phyloP scores from a whole-genome alignment of 1,140 invertebrate genomes.

The Varroa destructor region DNA sequence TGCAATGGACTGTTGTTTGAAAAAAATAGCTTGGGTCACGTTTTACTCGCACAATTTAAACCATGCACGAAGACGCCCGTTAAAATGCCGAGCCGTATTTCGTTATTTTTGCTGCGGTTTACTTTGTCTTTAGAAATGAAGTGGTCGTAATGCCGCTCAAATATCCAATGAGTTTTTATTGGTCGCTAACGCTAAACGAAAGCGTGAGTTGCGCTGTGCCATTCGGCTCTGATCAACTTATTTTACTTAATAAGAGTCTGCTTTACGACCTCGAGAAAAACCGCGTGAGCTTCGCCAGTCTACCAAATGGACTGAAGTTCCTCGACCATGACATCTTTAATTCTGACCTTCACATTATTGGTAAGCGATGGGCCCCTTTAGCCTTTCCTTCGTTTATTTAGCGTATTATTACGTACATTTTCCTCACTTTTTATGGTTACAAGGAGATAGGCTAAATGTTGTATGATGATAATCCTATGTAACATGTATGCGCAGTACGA shows the following conservation, averaged over 20 bases:
- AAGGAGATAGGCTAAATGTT: not conserved
- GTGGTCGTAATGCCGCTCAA: not conserved
- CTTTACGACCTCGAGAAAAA: not conserved
- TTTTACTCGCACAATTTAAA: too few relatives aligned
- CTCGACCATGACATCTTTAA: not conserved
- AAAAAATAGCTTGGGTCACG: too few relatives aligned
- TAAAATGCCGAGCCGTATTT: too few relatives aligned
- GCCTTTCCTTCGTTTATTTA: too few relatives aligned
- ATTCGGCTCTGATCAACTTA: not conserved
- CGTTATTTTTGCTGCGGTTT: not conserved
- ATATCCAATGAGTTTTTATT: not conserved
- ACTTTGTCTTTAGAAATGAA: not conserved
- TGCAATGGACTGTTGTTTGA: too few relatives aligned
- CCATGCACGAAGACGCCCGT: too few relatives aligned
- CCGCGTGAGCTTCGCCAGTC: not conserved
- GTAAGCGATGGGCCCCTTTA: not conserved
- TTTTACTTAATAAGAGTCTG: conserved; percentile 3
- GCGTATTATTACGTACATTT: too few relatives aligned
- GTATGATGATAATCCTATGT: not conserved
- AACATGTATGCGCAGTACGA: not conserved
- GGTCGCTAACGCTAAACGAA: not conserved
- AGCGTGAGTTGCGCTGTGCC: not conserved
- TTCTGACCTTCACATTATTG: conserved; percentile 10
- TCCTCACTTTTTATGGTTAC: too few relatives aligned
- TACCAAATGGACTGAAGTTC: not conserved